These are phyloP conservation scores for Phrynocephalus guinanensis DNA, from an alignment of 2,797 vertebrate species.

Conservation along the genomic window DNA sequence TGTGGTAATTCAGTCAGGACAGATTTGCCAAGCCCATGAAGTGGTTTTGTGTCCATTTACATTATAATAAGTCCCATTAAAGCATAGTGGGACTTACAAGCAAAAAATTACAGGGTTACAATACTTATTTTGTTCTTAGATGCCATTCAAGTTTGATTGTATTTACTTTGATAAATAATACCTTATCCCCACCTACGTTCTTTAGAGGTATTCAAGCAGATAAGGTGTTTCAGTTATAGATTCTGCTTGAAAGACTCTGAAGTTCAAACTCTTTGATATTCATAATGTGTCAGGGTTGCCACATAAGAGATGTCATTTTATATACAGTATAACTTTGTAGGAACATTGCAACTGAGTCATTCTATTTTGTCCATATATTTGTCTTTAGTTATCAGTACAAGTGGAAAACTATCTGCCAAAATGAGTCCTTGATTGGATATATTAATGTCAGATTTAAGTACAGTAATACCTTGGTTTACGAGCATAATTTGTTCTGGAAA, in stretches of 20 bases:
- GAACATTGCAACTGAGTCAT: neutral
- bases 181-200: neutral
- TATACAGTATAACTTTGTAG: neutral
- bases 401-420: neutral
- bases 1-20: neutral
- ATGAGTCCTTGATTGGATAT: neutral
- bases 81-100: neutral
- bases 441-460: neutral
- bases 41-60: neutral
- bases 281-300: neutral
- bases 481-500: no score
- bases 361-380: neutral
- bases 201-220: neutral
- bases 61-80: neutral
- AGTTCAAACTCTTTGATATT: neutral
- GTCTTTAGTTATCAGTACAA: neutral
- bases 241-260: neutral
- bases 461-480: neutral
- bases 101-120: neutral
- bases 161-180: neutral
- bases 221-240: neutral
- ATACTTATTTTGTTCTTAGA: neutral
- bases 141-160: neutral
- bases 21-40: neutral
- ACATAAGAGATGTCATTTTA: neutral